Evolutionary conservation across 2,113 vertebrate genomes (phyloP).

Genomic region (Forbesichthys papilliferus): DNA sequence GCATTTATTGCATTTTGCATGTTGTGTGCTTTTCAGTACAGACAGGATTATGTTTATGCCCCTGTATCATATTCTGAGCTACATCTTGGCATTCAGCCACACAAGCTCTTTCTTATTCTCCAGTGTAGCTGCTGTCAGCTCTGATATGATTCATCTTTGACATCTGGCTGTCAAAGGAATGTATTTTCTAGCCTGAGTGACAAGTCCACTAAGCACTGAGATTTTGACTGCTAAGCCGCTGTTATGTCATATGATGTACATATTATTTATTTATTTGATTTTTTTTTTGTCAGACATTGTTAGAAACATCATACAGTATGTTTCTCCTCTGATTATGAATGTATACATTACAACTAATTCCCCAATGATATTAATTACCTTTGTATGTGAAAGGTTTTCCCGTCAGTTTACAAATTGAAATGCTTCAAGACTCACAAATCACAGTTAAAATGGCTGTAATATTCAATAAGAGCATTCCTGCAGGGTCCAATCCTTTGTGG

Average conservation of each 20-base stretch:
- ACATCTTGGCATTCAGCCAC: neutral
- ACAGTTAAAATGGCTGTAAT: too few species aligned
- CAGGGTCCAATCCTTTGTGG: too few species aligned
- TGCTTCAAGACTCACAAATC: too few species aligned
- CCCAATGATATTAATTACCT: too few species aligned
- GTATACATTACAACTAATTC: too few species aligned
- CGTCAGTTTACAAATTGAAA: too few species aligned
- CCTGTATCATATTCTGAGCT: neutral
- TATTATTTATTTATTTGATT: neutral
- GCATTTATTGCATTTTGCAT: neutral
- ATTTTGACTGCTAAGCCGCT: neutral
- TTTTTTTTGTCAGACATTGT: too few species aligned
- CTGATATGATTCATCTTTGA: constrained; percentile 3
- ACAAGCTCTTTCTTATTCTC: neutral
- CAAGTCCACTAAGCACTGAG: neutral
- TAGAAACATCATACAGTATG: too few species aligned
- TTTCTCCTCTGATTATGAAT: too few species aligned
- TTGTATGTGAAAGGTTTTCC: too few species aligned
- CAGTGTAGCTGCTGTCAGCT: constrained; percentile 3
- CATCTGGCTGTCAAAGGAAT: neutral
- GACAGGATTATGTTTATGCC: neutral
- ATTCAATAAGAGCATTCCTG: too few species aligned
- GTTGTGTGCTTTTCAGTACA: neutral
- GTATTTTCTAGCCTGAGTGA: neutral
- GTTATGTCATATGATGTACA: neutral